These are phyloP conservation scores for Acropora tenuis DNA, from an alignment of 64 coral and sea anemone species.

Conservation along the genomic window DNA sequence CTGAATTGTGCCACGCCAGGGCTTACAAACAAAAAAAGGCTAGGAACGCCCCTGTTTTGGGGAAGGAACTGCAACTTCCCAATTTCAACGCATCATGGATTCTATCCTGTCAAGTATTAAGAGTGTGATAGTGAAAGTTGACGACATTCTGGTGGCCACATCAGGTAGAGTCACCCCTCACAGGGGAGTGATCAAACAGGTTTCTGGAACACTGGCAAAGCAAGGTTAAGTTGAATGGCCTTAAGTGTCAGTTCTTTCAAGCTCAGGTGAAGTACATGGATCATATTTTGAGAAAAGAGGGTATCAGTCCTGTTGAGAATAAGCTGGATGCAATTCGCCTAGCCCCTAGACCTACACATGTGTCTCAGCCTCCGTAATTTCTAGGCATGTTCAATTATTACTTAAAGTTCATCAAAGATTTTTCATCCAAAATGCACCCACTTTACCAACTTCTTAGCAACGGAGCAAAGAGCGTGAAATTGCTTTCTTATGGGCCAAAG, in stretches of 20 bases:
- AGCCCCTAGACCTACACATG: slow-evolving; percentile 44
- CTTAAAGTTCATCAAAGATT: slow-evolving; percentile 52
- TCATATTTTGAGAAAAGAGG: slow-evolving; percentile 41
- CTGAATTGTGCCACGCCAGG: too few relatives aligned
- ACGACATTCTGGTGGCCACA: slow-evolving; percentile 51
- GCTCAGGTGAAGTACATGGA: slow-evolving; percentile 43
- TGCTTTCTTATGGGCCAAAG: not conserved
- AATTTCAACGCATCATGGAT: slow-evolving; percentile 26
- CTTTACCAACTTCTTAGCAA: slow-evolving; percentile 44
- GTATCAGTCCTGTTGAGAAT: slow-evolving; percentile 39
- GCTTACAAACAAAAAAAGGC: too few relatives aligned
- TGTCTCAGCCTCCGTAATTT: slow-evolving; percentile 32
- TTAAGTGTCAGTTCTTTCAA: slow-evolving; percentile 29
- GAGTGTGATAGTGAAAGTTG: slow-evolving; percentile 58
- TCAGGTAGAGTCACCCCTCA: slow-evolving; percentile 39
- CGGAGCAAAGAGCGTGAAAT: not conserved
- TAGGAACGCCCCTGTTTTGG: too few relatives aligned
- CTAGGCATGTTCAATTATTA: slow-evolving; percentile 51
- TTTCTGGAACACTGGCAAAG: not conserved
- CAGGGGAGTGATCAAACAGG: slow-evolving; percentile 29
- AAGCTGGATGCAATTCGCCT: slow-evolving; percentile 42
- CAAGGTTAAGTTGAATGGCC: slow-evolving; percentile 21
- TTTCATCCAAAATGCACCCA: slow-evolving; percentile 48
- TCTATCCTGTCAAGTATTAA: slow-evolving; percentile 53
- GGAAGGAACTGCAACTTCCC: too few relatives aligned